Evolutionary conservation across 2,797 vertebrate species (phyloP).

Genomic region (Pangasius krempfi): DNA sequence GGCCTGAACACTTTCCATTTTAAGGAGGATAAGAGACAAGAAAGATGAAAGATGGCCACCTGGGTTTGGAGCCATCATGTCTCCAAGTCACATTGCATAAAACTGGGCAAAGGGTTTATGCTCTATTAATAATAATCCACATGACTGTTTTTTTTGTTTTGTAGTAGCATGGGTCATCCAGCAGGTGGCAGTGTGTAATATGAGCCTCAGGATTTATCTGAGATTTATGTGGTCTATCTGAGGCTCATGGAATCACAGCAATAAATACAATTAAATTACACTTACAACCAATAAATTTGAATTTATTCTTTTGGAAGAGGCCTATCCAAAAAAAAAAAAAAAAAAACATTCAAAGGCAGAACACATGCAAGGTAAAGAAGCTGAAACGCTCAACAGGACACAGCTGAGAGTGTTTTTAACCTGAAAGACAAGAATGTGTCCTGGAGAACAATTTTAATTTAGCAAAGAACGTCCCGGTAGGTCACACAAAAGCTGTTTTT

Average conservation of each 20-base stretch:
- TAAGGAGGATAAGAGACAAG: constrained; percentile 22
- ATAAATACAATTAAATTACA: not conserved
- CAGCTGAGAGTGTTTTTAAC: not conserved
- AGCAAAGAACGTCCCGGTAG: not conserved
- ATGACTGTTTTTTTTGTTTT: not conserved
- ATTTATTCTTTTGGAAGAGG: not conserved
- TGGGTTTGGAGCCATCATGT: not conserved
- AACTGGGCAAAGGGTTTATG: not conserved
- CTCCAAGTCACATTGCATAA: not conserved
- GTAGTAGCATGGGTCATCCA: constrained; percentile 11
- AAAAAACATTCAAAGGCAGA: not conserved
- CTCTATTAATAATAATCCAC: not conserved
- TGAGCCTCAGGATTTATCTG: not conserved
- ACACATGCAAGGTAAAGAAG: not conserved
- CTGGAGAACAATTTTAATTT: not conserved
- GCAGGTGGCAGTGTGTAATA: constrained; percentile 29
- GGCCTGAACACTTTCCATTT: constrained; percentile 12
- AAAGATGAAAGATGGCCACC: constrained; percentile 5
- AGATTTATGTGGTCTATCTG: not conserved
- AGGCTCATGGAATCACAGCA: not conserved
- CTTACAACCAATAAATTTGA: not conserved
- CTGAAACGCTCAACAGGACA: not conserved
- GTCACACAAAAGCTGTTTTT: not conserved
- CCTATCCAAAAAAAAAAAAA: not conserved
- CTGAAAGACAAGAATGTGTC: not conserved